phyloP scores from a whole-genome alignment of 2,113 vertebrate species.

The Oryzias melastigma region DNA sequence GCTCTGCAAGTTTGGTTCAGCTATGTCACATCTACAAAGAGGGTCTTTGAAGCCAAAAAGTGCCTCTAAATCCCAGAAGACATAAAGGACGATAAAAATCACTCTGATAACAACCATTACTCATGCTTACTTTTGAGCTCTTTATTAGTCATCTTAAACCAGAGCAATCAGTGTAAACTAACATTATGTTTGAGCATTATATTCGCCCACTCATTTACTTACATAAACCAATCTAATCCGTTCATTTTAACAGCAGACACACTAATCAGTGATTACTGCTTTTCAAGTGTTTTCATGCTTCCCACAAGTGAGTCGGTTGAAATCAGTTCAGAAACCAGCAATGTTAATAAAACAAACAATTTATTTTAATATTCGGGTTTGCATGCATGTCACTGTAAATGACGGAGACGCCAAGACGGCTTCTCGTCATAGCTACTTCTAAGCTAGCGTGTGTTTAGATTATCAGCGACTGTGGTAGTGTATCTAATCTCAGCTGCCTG shows the following conservation, averaged over 20 bases:
- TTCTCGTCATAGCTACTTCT: constrained; percentile 43
- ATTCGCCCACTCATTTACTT: constrained; percentile 20
- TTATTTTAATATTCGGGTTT: constrained; percentile 19
- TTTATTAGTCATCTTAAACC: constrained; percentile 18
- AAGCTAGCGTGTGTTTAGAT: constrained; percentile 50
- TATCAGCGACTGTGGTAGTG: constrained; percentile 56
- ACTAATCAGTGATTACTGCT: constrained; percentile 24
- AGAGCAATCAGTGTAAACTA: constrained; percentile 11
- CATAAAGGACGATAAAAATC: constrained; percentile 4
- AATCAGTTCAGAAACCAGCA: constrained; percentile 8
- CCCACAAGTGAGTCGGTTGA: constrained; percentile 7
- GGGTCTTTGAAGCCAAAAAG: not conserved
- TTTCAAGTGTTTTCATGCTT: constrained; percentile 30
- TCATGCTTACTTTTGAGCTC: constrained; percentile 26
- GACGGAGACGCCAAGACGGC: constrained; percentile 22
- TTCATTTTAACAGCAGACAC: constrained; percentile 36
- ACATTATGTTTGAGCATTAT: constrained; percentile 28
- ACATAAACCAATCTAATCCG: constrained; percentile 1
- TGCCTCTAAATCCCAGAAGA: not conserved
- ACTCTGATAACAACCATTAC: constrained; percentile 4
- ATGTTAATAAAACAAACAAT: not conserved
- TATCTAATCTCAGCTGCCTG: constrained; percentile 83
- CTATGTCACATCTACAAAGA: not conserved
- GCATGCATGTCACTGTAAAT: constrained; percentile 43
- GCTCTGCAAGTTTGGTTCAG: not conserved